phyloP scores from a whole-genome alignment of 2,888 invertebrate species.

The Epistrophella euchroma region DNA sequence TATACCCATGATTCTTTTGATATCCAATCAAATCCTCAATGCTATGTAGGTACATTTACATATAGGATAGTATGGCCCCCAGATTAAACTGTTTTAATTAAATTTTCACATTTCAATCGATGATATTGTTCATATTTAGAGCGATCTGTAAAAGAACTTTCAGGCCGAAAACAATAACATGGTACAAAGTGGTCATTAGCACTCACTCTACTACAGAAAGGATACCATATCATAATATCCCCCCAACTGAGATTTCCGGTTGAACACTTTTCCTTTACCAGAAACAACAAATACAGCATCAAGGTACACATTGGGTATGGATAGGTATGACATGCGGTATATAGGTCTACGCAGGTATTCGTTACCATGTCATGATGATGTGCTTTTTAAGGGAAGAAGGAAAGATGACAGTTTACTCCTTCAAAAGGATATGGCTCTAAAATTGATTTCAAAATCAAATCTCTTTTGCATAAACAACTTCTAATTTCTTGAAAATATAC shows the following conservation, averaged over 20 bases:
- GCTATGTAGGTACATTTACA: too few species aligned
- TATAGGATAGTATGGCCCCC: not conserved
- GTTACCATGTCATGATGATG: conserved; percentile 13
- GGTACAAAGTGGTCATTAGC: conserved; percentile 40
- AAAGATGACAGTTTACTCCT: conserved; percentile 48
- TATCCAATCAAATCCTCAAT: too few species aligned
- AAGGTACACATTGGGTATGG: not conserved
- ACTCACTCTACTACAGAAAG: not conserved
- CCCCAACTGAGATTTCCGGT: conserved; percentile 44
- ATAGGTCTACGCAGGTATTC: conserved; percentile 2
- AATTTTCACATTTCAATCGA: conserved; percentile 54
- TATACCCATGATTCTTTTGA: too few species aligned
- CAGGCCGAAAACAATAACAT: conserved; percentile 40
- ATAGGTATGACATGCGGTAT: conserved; percentile 6
- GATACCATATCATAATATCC: not conserved
- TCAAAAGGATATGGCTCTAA: conserved; percentile 38
- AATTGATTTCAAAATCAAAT: conserved; percentile 67
- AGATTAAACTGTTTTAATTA: conserved; percentile 49
- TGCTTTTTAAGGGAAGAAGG: conserved; percentile 47
- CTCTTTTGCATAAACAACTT: conserved; percentile 75
- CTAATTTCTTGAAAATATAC: conserved; percentile 69
- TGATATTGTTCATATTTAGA: conserved; percentile 17
- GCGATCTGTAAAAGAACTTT: conserved; percentile 43
- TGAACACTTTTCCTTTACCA: conserved; percentile 45
- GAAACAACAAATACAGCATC: conserved; percentile 38